phyloP scores from a whole-genome alignment of 2,113 vertebrate species.

The Sphyrna mokarran region DNA sequence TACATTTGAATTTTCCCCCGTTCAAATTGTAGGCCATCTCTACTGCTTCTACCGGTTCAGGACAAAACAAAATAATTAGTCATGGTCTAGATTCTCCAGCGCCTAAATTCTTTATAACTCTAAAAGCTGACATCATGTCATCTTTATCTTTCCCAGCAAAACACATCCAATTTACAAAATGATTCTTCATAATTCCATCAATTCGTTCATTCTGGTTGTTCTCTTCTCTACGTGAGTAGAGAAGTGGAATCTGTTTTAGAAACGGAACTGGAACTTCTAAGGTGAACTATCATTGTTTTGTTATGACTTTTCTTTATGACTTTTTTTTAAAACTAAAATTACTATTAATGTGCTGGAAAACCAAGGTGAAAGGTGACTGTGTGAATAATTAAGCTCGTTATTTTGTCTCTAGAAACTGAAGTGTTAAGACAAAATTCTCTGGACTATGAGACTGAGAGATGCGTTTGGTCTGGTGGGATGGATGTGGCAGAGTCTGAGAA shows the following conservation, averaged over 20 bases:
- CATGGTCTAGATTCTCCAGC: background rate
- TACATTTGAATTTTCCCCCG: background rate
- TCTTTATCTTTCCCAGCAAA: too few relatives aligned
- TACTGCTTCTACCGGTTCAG: background rate
- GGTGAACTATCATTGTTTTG: background rate
- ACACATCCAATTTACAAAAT: background rate
- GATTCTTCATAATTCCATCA: background rate
- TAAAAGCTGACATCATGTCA: background rate
- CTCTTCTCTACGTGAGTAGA: background rate
- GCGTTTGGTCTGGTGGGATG: slow-evolving; percentile 62
- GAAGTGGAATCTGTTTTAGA: background rate
- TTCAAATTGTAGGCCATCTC: background rate
- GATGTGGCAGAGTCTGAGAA: slow-evolving; percentile 60
- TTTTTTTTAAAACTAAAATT: background rate
- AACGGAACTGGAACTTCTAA: background rate
- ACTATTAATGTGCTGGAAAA: background rate
- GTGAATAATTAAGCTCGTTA: background rate
- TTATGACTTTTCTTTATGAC: background rate
- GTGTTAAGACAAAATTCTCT: slow-evolving; percentile 12
- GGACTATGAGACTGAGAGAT: slow-evolving; percentile 72
- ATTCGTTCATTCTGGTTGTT: too few relatives aligned
- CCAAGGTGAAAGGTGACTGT: background rate
- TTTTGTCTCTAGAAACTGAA: slow-evolving; percentile 29
- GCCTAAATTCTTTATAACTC: background rate
- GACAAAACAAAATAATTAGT: background rate